Evolutionary conservation across 2,888 invertebrate species (phyloP).

Genomic region (Sthenelais limicola): DNA sequence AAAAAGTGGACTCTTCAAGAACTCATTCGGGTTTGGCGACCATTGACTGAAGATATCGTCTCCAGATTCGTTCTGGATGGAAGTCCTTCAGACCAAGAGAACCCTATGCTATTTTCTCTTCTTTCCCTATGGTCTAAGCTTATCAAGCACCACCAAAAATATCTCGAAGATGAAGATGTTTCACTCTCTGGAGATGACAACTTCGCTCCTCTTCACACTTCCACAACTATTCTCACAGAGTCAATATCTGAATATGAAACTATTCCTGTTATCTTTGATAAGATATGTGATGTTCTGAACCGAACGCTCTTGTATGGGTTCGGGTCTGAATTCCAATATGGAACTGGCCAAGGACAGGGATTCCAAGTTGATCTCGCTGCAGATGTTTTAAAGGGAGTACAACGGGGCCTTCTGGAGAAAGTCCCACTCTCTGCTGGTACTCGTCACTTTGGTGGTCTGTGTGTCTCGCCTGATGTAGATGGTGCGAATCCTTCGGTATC

Average conservation of each 20-base stretch:
- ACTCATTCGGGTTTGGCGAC: slow-evolving; percentile 24
- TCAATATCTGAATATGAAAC: neutral
- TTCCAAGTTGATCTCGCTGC: slow-evolving; percentile 20
- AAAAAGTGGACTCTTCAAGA: slow-evolving; percentile 12
- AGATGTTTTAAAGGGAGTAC: slow-evolving; percentile 7
- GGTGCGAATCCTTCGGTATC: too few species aligned
- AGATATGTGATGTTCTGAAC: slow-evolving; percentile 30
- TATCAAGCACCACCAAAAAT: slow-evolving; percentile 21
- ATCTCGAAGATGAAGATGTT: neutral
- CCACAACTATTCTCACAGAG: neutral
- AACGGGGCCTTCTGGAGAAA: slow-evolving; percentile 20
- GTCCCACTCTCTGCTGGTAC: too few species aligned
- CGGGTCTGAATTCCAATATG: slow-evolving; percentile 24
- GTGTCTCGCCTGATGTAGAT: neutral
- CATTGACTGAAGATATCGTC: slow-evolving; percentile 6
- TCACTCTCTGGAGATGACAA: neutral
- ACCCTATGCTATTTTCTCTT: neutral
- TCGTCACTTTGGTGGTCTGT: neutral
- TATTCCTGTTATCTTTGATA: slow-evolving; percentile 12
- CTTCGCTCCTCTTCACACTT: slow-evolving; percentile 21
- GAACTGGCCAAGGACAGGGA: slow-evolving; percentile 20
- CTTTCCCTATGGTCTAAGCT: slow-evolving; percentile 29
- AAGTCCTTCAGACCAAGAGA: neutral
- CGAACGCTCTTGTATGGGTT: slow-evolving; percentile 17
- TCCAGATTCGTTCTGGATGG: neutral